Evolutionary conservation across 2,888 invertebrate genomes (phyloP).

Genomic region (Gonocerus acuteangulatus): DNA sequence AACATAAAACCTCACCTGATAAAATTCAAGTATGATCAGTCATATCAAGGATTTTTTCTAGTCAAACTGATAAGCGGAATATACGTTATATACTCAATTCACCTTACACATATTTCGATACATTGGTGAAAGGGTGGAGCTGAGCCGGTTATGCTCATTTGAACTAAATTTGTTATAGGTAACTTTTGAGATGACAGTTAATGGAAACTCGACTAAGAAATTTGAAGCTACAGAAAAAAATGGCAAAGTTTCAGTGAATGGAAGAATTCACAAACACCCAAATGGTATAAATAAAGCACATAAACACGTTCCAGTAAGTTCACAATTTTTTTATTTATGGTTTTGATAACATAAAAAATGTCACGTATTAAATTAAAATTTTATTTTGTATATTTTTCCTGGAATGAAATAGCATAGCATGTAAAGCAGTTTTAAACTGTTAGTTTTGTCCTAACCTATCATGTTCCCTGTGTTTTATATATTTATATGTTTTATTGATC

Average conservation of each 20-base stretch:
- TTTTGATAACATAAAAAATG: too few species aligned
- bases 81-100: not conserved
- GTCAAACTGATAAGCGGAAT: too few species aligned
- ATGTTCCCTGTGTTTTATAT: too few species aligned
- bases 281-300: not conserved
- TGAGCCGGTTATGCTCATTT: conserved; percentile 14
- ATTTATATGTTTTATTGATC: too few species aligned
- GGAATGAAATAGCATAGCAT: too few species aligned
- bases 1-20: conserved; percentile 7
- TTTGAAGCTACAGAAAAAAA: not conserved
- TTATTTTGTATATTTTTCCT: too few species aligned
- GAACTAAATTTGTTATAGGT: not conserved
- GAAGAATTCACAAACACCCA: not conserved
- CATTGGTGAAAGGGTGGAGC: conserved; percentile 11
- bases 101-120: conserved; percentile 2
- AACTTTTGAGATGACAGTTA: not conserved
- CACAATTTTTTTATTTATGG: not conserved
- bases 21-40: not conserved
- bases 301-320: conserved; percentile 9
- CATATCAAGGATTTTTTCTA: not conserved
- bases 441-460: too few species aligned
- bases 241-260: conserved; percentile 7
- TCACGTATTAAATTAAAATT: too few species aligned
- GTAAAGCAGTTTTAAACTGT: too few species aligned
- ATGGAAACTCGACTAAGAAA: not conserved